Evolutionary conservation across 2,113 vertebrate genomes (phyloP).

Genomic region (Syngnathus typhle): DNA sequence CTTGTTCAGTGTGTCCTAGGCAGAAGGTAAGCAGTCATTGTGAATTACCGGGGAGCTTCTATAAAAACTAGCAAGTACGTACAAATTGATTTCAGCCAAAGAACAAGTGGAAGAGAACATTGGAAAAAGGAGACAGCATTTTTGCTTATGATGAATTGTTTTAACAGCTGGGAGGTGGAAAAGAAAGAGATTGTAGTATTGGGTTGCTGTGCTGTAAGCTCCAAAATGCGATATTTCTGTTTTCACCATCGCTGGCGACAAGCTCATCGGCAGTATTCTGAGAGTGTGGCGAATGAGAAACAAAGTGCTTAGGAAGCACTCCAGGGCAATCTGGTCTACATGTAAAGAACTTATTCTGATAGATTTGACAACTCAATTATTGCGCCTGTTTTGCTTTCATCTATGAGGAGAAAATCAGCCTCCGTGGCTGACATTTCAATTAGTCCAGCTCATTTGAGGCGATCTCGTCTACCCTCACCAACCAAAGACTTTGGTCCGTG

Average conservation of each 20-base stretch:
- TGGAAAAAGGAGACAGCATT: constrained; percentile 13
- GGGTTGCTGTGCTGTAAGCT: background rate
- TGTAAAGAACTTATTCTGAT: constrained; percentile 46
- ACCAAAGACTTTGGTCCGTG: constrained; percentile 25
- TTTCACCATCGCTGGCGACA: constrained; percentile 33
- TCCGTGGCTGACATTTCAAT: constrained; percentile 61
- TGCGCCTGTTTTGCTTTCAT: constrained; percentile 50
- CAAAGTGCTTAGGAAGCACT: constrained; percentile 53
- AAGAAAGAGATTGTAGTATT: background rate
- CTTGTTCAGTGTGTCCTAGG: background rate
- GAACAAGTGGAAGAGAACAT: constrained; percentile 26
- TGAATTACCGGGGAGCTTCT: constrained; percentile 10
- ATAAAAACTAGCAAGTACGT: constrained; percentile 9
- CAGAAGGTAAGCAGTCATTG: constrained; percentile 43
- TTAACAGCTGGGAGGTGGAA: constrained; percentile 7
- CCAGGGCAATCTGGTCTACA: constrained; percentile 25
- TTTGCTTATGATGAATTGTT: constrained; percentile 23
- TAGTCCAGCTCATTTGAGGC: constrained; percentile 39
- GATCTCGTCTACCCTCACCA: constrained; percentile 32
- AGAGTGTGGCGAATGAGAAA: constrained; percentile 41
- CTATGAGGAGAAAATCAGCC: constrained; percentile 38
- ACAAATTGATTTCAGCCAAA: background rate
- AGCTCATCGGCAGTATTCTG: constrained; percentile 34
- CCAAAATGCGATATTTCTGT: constrained; percentile 20
- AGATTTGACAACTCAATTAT: constrained; percentile 64